phyloP scores from a whole-genome alignment of 2,797 vertebrate species.

The Acanthurus leucopareius region DNA sequence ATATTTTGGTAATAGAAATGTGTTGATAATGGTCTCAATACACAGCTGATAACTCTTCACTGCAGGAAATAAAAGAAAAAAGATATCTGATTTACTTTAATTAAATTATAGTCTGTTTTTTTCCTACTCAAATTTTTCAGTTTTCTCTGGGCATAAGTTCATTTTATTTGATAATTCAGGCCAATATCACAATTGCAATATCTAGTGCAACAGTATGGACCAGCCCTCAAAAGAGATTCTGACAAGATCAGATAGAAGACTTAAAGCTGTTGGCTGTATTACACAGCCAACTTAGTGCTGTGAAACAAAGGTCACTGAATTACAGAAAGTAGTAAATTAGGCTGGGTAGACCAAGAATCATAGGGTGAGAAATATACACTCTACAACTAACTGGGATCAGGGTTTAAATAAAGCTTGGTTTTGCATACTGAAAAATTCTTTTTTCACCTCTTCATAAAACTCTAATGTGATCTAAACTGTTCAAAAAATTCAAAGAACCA shows the following conservation, averaged over 20 bases:
- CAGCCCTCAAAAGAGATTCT: background rate
- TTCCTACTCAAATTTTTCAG: background rate
- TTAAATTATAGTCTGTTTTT: too few species aligned
- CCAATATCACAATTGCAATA: background rate
- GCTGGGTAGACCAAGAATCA: too few species aligned
- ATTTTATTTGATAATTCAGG: background rate
- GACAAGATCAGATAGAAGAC: background rate
- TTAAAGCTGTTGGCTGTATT: background rate
- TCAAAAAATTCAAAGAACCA: background rate
- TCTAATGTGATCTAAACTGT: background rate
- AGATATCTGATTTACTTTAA: background rate
- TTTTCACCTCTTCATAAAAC: background rate
- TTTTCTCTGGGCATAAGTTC: background rate
- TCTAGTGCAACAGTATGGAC: background rate
- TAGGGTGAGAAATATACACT: too few species aligned
- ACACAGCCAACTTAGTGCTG: background rate
- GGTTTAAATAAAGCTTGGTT: too few species aligned
- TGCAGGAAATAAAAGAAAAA: too few species aligned
- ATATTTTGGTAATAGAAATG: too few species aligned
- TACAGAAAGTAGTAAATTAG: background rate
- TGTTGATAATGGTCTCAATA: background rate
- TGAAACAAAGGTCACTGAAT: background rate
- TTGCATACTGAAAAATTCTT: background rate
- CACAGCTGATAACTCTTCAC: background rate
- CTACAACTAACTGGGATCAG: too few species aligned